Evolutionary conservation across 2,113 vertebrate species (phyloP), one percentile per base, ranked within the genome.

Genomic region (Oncorhynchus keta): DNA sequence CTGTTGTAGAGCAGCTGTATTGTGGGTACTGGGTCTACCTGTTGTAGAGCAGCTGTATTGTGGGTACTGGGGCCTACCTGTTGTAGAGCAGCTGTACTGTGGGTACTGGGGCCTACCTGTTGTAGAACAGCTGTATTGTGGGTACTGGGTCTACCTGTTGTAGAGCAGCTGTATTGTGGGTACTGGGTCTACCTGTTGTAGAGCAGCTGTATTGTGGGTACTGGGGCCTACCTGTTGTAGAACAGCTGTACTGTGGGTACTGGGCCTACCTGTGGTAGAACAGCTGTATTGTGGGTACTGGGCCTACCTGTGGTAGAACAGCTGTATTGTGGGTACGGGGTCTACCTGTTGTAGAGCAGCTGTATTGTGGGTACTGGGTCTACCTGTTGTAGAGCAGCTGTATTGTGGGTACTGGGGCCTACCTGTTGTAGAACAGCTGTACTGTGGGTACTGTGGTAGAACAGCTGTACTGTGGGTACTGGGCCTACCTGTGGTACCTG

Each of bases 11-110:
- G 76, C 97, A 99, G 90, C 97, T 99, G 89, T 97, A 99, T 88
- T 99, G 35, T 5, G n/a, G n/a, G 98, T n/a, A 30, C 35, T 7
- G 6, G 35, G 12, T 5, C 30, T 77, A 98, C 98, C 97, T 70
- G 98, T 99, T 82, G 98, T 99, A 0, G 97, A 99, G 77, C 97
- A 99, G 90, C 97, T 99, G 89, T 97, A 99, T 88, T 99, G 98
- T 0, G 97, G 8, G 35, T 39, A 39, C 35, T 99, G n/a, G 98
- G 0, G 98, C 0, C 39, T 39, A 39, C 39, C 7, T 39, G 39
- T 39, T 0, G 39, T 9, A 39, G 39, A 39, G 0, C 39, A 99
- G 90, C 97, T 99, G 89, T 97, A 99, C 88, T 99, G 98, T 0
- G 97, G n/a, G n/a, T n/a, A n/a, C n/a, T 92, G 99, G 98, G 0